Evolutionary conservation across 2,888 invertebrate genomes (phyloP).

Genomic region (Allophyes oxyacanthae): DNA sequence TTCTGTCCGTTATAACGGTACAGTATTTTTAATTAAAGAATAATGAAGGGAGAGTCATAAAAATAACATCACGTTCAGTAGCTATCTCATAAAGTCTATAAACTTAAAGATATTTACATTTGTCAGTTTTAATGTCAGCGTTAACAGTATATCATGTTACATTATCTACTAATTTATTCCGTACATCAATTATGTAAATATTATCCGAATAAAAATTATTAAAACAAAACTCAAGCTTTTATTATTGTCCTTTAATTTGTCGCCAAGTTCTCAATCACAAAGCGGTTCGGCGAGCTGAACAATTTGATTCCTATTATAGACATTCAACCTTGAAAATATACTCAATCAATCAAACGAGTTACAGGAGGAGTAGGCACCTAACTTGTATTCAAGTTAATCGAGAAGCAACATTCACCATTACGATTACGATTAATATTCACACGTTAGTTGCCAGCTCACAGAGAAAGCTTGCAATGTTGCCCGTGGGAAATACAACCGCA

Average conservation of each 20-base stretch:
- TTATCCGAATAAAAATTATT: neutral
- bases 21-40: conserved; percentile 44
- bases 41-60: conserved; percentile 38
- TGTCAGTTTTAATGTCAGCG: conserved; percentile 43
- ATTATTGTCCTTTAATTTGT: neutral
- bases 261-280: neutral
- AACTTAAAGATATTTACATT: conserved; percentile 27
- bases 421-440: conserved; percentile 34
- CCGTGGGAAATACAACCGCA: conserved; percentile 38
- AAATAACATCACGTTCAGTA: conserved; percentile 38
- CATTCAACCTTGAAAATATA: conserved; percentile 4
- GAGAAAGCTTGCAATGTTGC: conserved; percentile 27
- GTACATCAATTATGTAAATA: conserved; percentile 45
- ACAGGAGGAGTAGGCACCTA: conserved; percentile 2
- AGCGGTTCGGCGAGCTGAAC: neutral
- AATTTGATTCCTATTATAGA: neutral
- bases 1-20: conserved; percentile 34
- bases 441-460: conserved; percentile 7
- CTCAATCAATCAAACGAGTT: conserved; percentile 9
- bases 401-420: conserved; percentile 2
- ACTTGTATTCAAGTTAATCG: conserved; percentile 13
- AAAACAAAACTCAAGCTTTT: too few species aligned
- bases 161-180: conserved; percentile 41
- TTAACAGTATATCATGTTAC: conserved; percentile 47
- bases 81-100: conserved; percentile 45